These are phyloP conservation scores for Macroglossus sobrinus DNA, from an alignment of 2,113 vertebrate genomes.

Conservation along the genomic window DNA sequence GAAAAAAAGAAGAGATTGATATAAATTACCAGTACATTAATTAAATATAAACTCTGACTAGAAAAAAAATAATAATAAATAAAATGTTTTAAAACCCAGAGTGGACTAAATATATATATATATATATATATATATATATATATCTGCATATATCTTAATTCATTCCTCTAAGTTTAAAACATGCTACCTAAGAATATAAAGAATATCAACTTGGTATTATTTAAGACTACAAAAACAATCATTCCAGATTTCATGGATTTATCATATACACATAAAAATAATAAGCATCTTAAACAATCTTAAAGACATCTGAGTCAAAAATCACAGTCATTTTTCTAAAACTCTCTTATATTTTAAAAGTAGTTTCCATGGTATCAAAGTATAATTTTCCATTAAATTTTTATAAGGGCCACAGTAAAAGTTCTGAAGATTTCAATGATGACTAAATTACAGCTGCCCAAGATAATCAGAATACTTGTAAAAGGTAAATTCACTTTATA, in stretches of 20 bases:
- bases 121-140: not conserved
- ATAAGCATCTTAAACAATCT: not conserved
- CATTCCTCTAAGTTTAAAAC: not conserved
- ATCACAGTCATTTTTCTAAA: not conserved
- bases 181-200: not conserved
- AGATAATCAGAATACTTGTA: not conserved
- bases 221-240: not conserved
- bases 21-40: too few species aligned
- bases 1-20: too few species aligned
- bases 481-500: conserved; percentile 3
- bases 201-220: not conserved
- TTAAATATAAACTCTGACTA: too few species aligned
- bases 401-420: not conserved
- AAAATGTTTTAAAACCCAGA: not conserved
- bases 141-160: not conserved
- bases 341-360: not conserved
- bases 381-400: not conserved
- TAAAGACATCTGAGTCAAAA: not conserved
- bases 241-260: conserved; percentile 25
- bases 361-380: not conserved
- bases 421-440: not conserved
- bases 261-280: not conserved
- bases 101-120: not conserved
- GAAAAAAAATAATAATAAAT: not conserved
- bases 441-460: conserved; percentile 21